Evolutionary conservation across 2,888 invertebrate genomes (phyloP), one percentile per base, ranked within the genome.

Genomic region (Crioceris asparagi): DNA sequence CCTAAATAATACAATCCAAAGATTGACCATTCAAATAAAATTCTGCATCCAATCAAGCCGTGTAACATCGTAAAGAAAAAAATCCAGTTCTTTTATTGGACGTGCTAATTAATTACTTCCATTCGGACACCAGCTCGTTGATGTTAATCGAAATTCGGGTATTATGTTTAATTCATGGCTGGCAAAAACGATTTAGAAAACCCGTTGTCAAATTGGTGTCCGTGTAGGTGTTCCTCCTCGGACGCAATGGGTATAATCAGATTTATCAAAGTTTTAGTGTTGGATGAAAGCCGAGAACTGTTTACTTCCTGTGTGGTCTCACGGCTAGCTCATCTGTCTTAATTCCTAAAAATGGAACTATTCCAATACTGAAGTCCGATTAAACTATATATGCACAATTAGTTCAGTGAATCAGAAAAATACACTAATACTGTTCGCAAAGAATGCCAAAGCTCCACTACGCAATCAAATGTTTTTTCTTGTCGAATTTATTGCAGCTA

Each of bases 171-270:
- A 41, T 41, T 41, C 41, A 41, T 41, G 35, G 33, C 34, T 29
- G 32, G 27, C 35, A 38, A 39, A 26, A 30, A 33, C 42, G 23
- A 42, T 39, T 31, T 39, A 32, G 36, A 39, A 42, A 42, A 42
- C 42, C 42, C 30, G 39, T 42, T 39, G 39, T 42, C 42, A 42
- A 42, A 42, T 39, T 33, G 36, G 39, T 42, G 39, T 36, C 35
- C 31, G 39, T 39, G 42, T 42, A 39, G 42, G 42, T 42, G 42
- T 42, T 30, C 29, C n/a, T n/a, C n/a, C n/a, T n/a, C n/a, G n/a
- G n/a, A n/a, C n/a, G n/a, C n/a, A n/a, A n/a, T 29, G 41, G 30
- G 35, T 35, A 38, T 38, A 38, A 41, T 41, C 35, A 38, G 31
- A 38, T 35, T 38, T 32, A 35, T 38, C 41, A 32, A 35, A 38